Percentiles rank a stretch among this genome's conserved stretches.
These are phyloP conservation scores for Cryptus viduatorius DNA, from an alignment of 2,888 invertebrate species.

Conservation along the genomic window DNA sequence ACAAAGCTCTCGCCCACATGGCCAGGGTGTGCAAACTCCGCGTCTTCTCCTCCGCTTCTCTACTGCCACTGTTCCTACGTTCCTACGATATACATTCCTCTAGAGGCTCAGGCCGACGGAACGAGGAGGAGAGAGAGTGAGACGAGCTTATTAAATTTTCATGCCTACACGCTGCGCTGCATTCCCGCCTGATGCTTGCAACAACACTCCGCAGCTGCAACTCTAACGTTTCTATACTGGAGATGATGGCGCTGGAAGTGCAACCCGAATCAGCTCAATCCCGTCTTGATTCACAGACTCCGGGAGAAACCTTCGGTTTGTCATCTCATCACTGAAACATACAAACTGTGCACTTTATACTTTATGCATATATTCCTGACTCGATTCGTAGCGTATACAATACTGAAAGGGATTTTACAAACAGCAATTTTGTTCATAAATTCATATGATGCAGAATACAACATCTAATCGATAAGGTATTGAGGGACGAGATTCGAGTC, in stretches of 20 bases:
- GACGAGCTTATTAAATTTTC: conserved; percentile 69
- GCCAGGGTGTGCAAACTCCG: conserved; percentile 48
- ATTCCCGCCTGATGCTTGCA: conserved; percentile 23
- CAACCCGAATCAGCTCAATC: conserved; percentile 18
- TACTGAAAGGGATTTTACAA: not conserved
- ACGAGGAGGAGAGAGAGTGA: conserved; percentile 12
- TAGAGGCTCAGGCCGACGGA: conserved; percentile 34
- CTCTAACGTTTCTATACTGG: conserved; percentile 1
- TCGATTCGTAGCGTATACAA: not conserved
- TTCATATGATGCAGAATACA: not conserved
- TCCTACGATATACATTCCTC: conserved; percentile 22
- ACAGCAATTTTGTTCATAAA: not conserved
- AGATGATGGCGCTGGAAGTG: conserved; percentile 12
- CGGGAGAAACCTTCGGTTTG: not conserved
- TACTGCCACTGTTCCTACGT: not conserved
- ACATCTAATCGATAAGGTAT: not conserved
- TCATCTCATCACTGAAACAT: conserved; percentile 10
- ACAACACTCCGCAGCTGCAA: conserved; percentile 13
- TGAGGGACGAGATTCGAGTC: not conserved
- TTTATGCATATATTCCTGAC: not conserved
- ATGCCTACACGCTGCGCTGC: conserved; percentile 56
- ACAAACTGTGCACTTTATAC: not conserved
- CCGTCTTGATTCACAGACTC: conserved; percentile 43
- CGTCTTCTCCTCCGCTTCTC: conserved; percentile 27
- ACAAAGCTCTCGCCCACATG: conserved; percentile 22